Conservation (phyloP, 30 jellyfish, hydroid and myxozoan species). For the Chironex yamaguchii region DNA sequence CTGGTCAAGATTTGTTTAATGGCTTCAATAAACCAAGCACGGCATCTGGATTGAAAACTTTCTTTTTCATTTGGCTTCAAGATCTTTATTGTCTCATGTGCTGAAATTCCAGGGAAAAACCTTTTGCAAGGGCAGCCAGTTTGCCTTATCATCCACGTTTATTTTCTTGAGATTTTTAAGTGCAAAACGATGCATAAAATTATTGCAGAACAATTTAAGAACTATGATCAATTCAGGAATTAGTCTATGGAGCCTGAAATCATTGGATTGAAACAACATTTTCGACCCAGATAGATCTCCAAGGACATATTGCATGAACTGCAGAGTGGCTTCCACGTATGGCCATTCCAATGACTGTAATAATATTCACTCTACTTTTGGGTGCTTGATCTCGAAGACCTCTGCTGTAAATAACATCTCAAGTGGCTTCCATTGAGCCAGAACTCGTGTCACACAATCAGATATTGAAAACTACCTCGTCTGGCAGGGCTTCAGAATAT, state of each 20-base stretch:
- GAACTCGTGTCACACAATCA: slow-evolving; percentile 1
- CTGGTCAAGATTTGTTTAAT: too few relatives aligned
- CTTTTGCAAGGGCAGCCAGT: slow-evolving; percentile 22
- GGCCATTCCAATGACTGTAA: neutral
- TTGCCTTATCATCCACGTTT: neutral
- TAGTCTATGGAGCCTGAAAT: slow-evolving; percentile 18
- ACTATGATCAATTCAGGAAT: slow-evolving; percentile 10
- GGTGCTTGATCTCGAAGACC: slow-evolving; percentile 41
- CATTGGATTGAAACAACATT: slow-evolving; percentile 9
- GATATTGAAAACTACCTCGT: slow-evolving; percentile 19
- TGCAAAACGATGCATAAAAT: slow-evolving; percentile 17
- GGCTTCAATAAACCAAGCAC: neutral
- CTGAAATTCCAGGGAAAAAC: slow-evolving; percentile 3
- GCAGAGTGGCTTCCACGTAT: slow-evolving; percentile 19
- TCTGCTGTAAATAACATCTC: slow-evolving; percentile 25
- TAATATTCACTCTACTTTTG: slow-evolving; percentile 44
- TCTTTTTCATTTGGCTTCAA: neutral
- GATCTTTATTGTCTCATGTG: neutral
- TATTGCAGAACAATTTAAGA: slow-evolving; percentile 1
- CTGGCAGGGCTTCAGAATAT: slow-evolving; percentile 48
- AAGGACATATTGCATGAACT: slow-evolving; percentile 9
- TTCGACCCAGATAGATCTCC: slow-evolving; percentile 24
- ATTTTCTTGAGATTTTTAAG: neutral
- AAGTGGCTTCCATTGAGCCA: slow-evolving; percentile 1
- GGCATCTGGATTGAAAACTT: neutral